Evolutionary conservation across 2,113 vertebrate species (phyloP), one percentile per base, ranked within the genome.

Genomic region (Arvicanthis niloticus): DNA sequence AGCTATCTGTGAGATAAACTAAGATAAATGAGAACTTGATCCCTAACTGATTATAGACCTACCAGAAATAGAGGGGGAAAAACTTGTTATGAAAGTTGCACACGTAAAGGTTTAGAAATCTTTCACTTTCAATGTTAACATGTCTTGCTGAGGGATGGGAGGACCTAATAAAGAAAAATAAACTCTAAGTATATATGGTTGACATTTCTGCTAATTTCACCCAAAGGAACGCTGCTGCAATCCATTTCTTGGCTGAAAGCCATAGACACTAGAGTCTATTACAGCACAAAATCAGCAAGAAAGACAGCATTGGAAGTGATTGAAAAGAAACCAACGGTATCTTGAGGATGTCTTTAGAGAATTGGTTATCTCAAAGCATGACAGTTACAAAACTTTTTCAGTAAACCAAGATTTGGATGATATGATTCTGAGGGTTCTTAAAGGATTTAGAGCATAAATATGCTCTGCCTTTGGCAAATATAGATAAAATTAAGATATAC

Each of bases 1-100:
- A 48, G 45, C 72, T 92, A 58, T 93, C 95, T 93, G 51, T 58
- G 72, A 60, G 40, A 48, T 95, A 96, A 96, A 97, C 34, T 77
- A 93, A 97, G 84, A 97, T 97, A 70, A 96, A 96, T 97, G 97
- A 89, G 92, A 96, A 94, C 93, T 95, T 96, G 96, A 95, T 68
- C 92, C 48, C 45, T 58, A 37, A 77, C 12, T 96, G 81, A 95
- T 94, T 77, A 48, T 91, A 65, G 86, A 56, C 37, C 94, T 10
- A 80, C 60, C 15, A 65, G 77, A 88, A 78, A 12, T 40, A 89
- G 60, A 89, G 24, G 40, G 12, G 12, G 60, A 26, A 45, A 70
- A 53, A 17, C 77, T 45, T 93, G 84, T 97, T 92, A 78, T 96
- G 97, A n/a, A 90, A 97, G 45, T 67, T 88, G 24, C 60, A 97